Base-by-base conservation (phyloP, 92 coral and sea anemone genomes). In the Muricea muricata region DNA sequence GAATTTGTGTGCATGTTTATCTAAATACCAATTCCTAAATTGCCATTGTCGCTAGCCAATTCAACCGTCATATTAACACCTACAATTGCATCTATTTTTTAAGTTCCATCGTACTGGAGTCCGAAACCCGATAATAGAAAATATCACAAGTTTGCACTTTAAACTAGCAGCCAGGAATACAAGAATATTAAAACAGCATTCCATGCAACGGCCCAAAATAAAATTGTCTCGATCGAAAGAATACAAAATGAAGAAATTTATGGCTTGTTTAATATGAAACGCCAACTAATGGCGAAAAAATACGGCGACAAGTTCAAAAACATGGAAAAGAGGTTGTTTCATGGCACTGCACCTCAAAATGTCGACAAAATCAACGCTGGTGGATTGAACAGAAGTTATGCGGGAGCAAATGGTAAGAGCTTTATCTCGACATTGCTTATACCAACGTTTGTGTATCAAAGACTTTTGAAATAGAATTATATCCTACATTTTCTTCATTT, bases 341-440 rank as follows among this genome's bases (percentile, higher is more conserved):
- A 93, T 66, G 94, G 94, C 6, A 91, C 94, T 20, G 80, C 86
- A 0, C 65, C 33, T 11, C 33, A 26, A 10, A 82, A 71, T 24
- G 58, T 84, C 40, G 39, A 74, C 3, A 82, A 65, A 10, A 93
- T 93, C 14, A 93, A 88, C 73, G 50, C 31, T 0, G 37, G n/a
- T 40, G 97, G 97, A n/a, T 88, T 90, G 68, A 90, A 93, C 92
- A 88, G 97, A 57, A 93, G 93, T 54, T 93, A 32, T 41, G 75
- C 85, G 55, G 92, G 97, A 13, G 86, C 72, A 29, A 88, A 93
- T 67, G 97, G 97, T 93, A 50, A 79, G 91, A 17, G 0, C 21
- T 39, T 25, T 20, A 6, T 45, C 31, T 8, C 34, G 26, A 32
- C 74, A 67, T 29, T 17, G 8, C 0, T 68, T 17, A 11, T 1